Conservation (phyloP, 2,888 invertebrate genomes). For the Rhodophaea formosa region DNA sequence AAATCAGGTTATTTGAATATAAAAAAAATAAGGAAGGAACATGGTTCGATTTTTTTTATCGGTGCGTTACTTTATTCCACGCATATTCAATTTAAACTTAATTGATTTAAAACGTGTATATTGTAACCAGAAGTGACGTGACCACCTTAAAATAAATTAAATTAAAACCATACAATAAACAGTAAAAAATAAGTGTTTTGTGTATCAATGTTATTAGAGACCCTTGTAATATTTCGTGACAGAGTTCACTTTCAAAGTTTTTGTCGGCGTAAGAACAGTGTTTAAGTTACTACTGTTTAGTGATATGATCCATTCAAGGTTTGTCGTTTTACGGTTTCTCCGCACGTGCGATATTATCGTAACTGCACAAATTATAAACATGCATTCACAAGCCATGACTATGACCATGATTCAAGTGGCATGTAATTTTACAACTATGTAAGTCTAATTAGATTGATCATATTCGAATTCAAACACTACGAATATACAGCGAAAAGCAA, state of each 20-base stretch:
- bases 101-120: conserved; percentile 5
- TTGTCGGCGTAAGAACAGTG: conserved; percentile 35
- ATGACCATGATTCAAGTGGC: background rate
- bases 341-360: conserved; percentile 1
- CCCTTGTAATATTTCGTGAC: conserved; percentile 67
- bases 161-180: background rate
- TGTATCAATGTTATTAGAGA: conserved; percentile 41
- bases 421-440: background rate
- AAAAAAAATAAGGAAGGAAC: background rate
- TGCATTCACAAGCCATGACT: background rate
- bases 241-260: conserved; percentile 48
- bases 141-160: conserved; percentile 2
- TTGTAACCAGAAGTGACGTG: background rate
- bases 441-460: background rate
- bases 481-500: too few species aligned
- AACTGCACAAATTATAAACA: background rate
- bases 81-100: background rate
- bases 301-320: conserved; percentile 3
- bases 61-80: background rate
- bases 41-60: background rate
- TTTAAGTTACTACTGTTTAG: background rate
- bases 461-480: too few species aligned
- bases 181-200: conserved; percentile 22
- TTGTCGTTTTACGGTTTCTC: background rate
- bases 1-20: background rate